Conservation (phyloP, 1,140 invertebrate species). For the Dendrolimus kikuchii region DNA sequence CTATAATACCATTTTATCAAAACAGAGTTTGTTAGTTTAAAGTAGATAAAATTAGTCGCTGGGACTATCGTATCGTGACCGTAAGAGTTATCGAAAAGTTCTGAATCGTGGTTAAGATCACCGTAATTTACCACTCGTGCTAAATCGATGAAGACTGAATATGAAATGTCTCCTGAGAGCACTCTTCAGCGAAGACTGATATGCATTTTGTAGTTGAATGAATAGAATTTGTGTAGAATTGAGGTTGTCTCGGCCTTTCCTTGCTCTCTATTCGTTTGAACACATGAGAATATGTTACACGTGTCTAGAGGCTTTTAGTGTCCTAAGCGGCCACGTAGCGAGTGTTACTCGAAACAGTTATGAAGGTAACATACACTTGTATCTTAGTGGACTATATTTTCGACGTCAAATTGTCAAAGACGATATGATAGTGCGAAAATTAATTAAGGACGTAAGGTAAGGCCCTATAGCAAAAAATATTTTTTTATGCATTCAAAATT, state of each 20-base stretch:
- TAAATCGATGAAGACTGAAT: conserved; percentile 38
- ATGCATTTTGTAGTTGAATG: conserved; percentile 46
- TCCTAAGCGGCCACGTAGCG: conserved; percentile 21
- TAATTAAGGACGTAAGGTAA: conserved; percentile 70
- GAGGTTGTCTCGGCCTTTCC: conserved; percentile 36
- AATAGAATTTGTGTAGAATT: conserved; percentile 32
- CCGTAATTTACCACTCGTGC: conserved; percentile 13
- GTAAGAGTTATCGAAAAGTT: no score
- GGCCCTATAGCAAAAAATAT: conserved; percentile 67
- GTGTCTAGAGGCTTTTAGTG: no score
- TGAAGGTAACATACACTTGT: conserved; percentile 37
- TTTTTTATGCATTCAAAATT: conserved; percentile 71
- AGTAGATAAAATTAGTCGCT: no score
- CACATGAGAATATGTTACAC: conserved; percentile 23
- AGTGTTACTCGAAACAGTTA: conserved; percentile 41
- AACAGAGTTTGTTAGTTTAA: no score
- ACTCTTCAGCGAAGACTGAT: conserved; percentile 37
- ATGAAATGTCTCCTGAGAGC: conserved; percentile 22
- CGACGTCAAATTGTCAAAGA: conserved; percentile 65
- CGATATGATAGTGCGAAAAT: conserved; percentile 61
- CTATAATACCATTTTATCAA: no score
- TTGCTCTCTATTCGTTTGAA: conserved; percentile 59
- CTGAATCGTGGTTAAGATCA: background rate
- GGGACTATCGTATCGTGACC: no score
- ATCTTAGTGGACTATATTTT: conserved; percentile 44